A percentile compares a stretch with the other conserved stretches of the same genome.
phyloP scores from a whole-genome alignment of 2,797 vertebrate genomes.

The Acomys russatus region DNA sequence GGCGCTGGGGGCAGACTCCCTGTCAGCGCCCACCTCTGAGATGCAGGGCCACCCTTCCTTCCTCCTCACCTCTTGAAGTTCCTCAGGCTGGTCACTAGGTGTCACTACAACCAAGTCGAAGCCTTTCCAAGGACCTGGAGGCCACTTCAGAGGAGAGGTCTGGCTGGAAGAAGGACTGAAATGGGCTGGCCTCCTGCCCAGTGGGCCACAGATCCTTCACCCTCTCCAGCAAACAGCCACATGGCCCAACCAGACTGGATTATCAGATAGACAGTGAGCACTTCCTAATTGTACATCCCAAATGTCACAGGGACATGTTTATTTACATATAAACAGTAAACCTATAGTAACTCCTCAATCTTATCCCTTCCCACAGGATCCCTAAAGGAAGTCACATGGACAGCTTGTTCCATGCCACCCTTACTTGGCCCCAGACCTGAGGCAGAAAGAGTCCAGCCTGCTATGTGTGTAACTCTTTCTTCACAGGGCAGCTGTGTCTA shows the following conservation, averaged over 20 bases:
- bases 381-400: background rate
- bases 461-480: fast-evolving
- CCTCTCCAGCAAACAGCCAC: background rate
- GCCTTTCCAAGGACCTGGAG: background rate
- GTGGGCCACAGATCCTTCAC: no score
- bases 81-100: slow-evolving; percentile 65
- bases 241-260: background rate
- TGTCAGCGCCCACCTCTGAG: no score
- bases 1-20: background rate
- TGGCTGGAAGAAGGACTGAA: background rate
- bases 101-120: slow-evolving; percentile 25
- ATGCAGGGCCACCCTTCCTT: fast-evolving
- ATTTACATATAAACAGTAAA: background rate
- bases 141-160: background rate
- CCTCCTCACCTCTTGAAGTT: slow-evolving; percentile 21
- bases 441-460: background rate
- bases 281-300: background rate
- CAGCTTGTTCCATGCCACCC: background rate
- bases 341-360: background rate
- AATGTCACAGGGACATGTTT: background rate
- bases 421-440: background rate
- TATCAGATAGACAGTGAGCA: background rate
- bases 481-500: background rate
- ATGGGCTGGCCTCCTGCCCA: background rate
- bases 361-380: background rate